phyloP scores from a whole-genome alignment of 2,113 vertebrate species.

The Sturnira hondurensis region DNA sequence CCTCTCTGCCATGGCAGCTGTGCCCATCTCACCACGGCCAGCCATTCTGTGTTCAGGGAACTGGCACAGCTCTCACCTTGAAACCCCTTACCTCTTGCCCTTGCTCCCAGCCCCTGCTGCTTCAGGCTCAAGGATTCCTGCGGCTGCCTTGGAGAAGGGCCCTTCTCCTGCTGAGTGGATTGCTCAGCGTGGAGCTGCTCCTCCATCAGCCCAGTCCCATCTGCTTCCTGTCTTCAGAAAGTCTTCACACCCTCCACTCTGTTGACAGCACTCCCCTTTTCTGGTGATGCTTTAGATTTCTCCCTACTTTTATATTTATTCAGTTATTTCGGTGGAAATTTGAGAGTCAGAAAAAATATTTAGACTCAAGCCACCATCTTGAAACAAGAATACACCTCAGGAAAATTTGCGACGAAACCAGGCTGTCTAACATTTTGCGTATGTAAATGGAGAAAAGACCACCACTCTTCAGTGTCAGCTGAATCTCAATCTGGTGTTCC shows the following conservation, averaged over 20 bases:
- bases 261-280: background rate
- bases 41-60: background rate
- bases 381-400: background rate
- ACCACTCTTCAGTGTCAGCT: background rate
- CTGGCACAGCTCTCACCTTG: background rate
- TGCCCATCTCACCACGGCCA: background rate
- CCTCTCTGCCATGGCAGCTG: background rate
- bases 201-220: background rate
- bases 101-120: background rate
- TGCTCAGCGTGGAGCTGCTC: background rate
- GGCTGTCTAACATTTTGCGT: background rate
- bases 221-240: background rate
- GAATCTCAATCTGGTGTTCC: background rate
- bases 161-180: background rate
- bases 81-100: background rate
- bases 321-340: background rate
- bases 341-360: background rate
- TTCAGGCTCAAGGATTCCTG: background rate
- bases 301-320: background rate
- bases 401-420: background rate
- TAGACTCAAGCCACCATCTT: background rate
- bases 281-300: background rate
- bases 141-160: background rate
- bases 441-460: background rate
- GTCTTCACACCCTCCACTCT: background rate